Percentiles rank a stretch among this genome's conserved stretches.
phyloP scores from a whole-genome alignment of 2,113 vertebrate genomes.

The Notothenia rossii region DNA sequence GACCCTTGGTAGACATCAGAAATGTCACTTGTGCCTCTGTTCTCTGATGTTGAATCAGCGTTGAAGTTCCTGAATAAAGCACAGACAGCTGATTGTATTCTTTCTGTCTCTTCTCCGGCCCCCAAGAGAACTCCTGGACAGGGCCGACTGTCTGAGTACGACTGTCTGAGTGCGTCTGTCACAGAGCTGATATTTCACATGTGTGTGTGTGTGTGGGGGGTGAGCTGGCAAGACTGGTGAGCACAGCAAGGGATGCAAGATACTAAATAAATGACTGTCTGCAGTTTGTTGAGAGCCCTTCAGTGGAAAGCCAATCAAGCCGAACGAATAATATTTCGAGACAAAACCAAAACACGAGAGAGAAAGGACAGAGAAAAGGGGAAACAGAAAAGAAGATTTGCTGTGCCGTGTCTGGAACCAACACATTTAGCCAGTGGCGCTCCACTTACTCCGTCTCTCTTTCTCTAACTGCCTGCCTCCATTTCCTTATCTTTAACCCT shows the following conservation, averaged over 20 bases:
- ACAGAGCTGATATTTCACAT: constrained; percentile 54
- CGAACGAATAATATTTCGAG: constrained; percentile 65
- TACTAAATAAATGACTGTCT: constrained; percentile 63
- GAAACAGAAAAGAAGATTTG: constrained; percentile 64
- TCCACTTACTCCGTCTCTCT: constrained; percentile 41
- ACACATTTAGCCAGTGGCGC: constrained; percentile 71
- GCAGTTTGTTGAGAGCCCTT: constrained; percentile 55
- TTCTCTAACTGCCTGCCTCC: constrained; percentile 34
- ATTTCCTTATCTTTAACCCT: constrained; percentile 47
- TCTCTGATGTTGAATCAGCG: constrained; percentile 43
- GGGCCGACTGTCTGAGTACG: constrained; percentile 32
- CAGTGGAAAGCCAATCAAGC: constrained; percentile 65
- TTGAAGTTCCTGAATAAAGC: constrained; percentile 33
- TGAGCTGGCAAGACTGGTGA: constrained; percentile 21
- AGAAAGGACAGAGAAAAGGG: constrained; percentile 23
- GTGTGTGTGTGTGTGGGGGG: background rate
- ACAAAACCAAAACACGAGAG: constrained; percentile 58
- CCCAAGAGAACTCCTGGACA: constrained; percentile 21
- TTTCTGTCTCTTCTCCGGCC: constrained; percentile 30
- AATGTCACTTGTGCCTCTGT: constrained; percentile 51
- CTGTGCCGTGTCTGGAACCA: constrained; percentile 61
- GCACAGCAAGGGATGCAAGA: constrained; percentile 27
- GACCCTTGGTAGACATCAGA: constrained; percentile 39
- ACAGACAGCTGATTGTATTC: constrained; percentile 44
- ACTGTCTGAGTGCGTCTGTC: constrained; percentile 58